These are phyloP conservation scores for Puffinus mauretanicus DNA, from an alignment of 2,113 vertebrate species.

Conservation along the genomic window DNA sequence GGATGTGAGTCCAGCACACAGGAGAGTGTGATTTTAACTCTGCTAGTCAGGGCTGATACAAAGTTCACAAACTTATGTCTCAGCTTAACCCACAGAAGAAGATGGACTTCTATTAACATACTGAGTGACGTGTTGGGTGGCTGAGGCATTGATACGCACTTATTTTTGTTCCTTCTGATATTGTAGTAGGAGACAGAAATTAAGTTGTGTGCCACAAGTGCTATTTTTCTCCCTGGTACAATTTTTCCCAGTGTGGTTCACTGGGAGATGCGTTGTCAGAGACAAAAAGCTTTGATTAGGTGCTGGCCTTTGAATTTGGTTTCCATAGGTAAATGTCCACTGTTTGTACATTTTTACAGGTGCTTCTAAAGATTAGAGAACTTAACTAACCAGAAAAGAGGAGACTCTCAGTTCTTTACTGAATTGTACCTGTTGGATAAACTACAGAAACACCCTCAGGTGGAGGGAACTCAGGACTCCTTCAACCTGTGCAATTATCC, in stretches of 20 bases:
- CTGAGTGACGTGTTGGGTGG: background rate
- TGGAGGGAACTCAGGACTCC: background rate
- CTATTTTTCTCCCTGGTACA: background rate
- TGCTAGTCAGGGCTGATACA: background rate
- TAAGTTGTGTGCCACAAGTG: background rate
- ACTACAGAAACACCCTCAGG: background rate
- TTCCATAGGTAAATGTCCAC: background rate
- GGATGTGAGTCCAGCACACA: background rate
- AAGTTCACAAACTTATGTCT: background rate
- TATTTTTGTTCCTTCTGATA: background rate
- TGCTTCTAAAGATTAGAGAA: background rate
- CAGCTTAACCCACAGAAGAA: background rate
- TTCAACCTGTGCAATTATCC: background rate
- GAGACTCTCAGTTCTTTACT: background rate
- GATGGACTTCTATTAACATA: background rate
- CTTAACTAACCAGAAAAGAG: background rate
- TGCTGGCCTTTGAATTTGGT: background rate
- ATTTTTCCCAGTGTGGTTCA: background rate
- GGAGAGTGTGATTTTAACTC: background rate
- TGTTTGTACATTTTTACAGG: background rate
- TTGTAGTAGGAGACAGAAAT: background rate
- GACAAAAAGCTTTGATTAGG: background rate
- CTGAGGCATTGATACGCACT: background rate
- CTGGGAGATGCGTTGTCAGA: background rate
- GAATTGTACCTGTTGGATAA: background rate